A percentile compares a stretch with the other conserved stretches of the same genome.
Conservation (phyloP, 2,888 invertebrate genomes). For the Drosophila stalkeri region DNA sequence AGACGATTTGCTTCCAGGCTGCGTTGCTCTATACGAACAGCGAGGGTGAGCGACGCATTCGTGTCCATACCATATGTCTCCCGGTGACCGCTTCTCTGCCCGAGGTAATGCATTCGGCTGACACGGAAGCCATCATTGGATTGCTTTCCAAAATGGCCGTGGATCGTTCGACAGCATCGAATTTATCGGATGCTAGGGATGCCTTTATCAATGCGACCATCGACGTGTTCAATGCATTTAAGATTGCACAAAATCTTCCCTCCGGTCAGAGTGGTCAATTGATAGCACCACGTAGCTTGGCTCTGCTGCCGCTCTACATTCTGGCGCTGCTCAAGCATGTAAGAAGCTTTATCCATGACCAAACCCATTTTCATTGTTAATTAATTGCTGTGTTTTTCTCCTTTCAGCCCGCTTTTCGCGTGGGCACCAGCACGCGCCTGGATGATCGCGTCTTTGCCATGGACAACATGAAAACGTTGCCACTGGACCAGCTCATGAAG, state of each 20-base stretch:
- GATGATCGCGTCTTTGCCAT: constrained; percentile 97
- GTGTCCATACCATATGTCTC: constrained; percentile 98
- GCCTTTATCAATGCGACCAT: constrained; percentile 98
- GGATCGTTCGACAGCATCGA: constrained; percentile 94
- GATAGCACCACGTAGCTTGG: constrained; percentile 91
- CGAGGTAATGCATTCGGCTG: constrained; percentile 95
- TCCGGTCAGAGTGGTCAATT: constrained; percentile 88
- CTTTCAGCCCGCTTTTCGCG: constrained; percentile 93
- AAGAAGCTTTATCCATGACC: constrained; percentile 85
- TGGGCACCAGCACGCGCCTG: constrained; percentile 93
- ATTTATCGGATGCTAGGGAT: constrained; percentile 96
- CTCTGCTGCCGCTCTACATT: constrained; percentile 94
- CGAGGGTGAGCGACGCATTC: constrained; percentile 97
- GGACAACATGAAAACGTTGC: constrained; percentile 96
- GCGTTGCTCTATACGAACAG: constrained; percentile 98
- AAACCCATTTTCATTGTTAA: neutral
- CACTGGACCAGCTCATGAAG: constrained; percentile 92
- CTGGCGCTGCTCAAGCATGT: constrained; percentile 95
- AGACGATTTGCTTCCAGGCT: constrained; percentile 98
- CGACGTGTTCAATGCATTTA: constrained; percentile 93
- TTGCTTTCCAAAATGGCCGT: constrained; percentile 99
- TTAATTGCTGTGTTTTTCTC: neutral
- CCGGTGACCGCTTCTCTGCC: constrained; percentile 94
- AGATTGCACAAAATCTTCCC: constrained; percentile 88
- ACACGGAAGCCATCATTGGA: constrained; percentile 96